Percentiles rank a stretch among this genome's conserved stretches.
phyloP scores from a whole-genome alignment of 1,140 invertebrate genomes.

The Temnothorax nylanderi region DNA sequence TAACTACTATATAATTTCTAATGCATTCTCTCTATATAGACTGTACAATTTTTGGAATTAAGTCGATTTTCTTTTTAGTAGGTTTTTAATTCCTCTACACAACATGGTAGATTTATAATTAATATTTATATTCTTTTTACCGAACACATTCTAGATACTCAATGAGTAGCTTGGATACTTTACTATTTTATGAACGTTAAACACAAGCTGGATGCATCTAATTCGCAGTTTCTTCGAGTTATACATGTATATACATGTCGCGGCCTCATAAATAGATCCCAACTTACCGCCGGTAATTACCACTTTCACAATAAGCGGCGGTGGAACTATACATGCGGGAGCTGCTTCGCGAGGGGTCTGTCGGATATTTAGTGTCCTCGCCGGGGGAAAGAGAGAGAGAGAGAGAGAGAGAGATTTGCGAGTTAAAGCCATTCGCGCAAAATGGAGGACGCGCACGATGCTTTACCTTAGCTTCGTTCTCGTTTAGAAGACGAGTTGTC shows the following conservation, averaged over 20 bases:
- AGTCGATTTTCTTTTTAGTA: not conserved
- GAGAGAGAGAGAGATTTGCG: not conserved
- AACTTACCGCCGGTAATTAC: slow-evolving; percentile 66
- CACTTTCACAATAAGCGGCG: slow-evolving; percentile 57
- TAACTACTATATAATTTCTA: not conserved
- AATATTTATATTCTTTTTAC: not conserved
- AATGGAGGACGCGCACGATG: slow-evolving; percentile 62
- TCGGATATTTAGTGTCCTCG: slow-evolving; percentile 68
- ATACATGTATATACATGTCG: slow-evolving; percentile 10
- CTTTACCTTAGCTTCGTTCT: slow-evolving; percentile 69
- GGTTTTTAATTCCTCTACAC: too few relatives aligned
- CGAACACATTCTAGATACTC: not conserved
- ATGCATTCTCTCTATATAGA: not conserved
- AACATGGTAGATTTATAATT: not conserved
- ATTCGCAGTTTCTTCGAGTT: slow-evolving; percentile 22
- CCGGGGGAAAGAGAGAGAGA: not conserved
- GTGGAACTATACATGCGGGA: not conserved
- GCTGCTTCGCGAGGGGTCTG: slow-evolving; percentile 46
- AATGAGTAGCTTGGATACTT: not conserved
- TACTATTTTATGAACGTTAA: not conserved
- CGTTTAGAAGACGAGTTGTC: slow-evolving; percentile 66
- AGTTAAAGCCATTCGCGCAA: slow-evolving; percentile 69
- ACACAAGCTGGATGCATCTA: not conserved
- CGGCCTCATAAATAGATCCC: slow-evolving; percentile 36
- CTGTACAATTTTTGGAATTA: not conserved